Conservation (phyloP, 2,113 vertebrate genomes). For the Phaethornis superciliosus region DNA sequence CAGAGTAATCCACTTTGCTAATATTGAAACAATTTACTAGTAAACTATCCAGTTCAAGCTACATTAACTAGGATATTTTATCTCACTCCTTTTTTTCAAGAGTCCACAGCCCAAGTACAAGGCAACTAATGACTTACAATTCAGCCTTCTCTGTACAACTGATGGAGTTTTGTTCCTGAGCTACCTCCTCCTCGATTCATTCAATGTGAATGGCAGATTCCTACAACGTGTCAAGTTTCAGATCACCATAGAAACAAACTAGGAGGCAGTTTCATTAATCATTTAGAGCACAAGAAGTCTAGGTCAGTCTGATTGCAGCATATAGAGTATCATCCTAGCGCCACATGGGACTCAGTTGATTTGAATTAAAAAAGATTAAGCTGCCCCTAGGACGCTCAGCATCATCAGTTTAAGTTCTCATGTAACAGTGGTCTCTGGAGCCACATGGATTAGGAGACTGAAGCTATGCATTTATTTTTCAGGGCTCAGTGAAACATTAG, state of each 20-base stretch:
- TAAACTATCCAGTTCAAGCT: conserved; percentile 37
- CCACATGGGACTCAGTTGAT: conserved; percentile 92
- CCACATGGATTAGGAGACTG: conserved; percentile 99
- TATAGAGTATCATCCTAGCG: conserved; percentile 98
- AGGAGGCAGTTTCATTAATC: conserved; percentile 99
- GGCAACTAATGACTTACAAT: conserved; percentile 61
- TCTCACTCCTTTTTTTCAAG: conserved; percentile 27
- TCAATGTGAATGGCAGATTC: conserved; percentile 92
- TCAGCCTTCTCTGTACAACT: conserved; percentile 39
- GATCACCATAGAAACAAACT: conserved; percentile 96
- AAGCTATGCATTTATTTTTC: conserved; percentile 97
- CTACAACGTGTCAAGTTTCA: conserved; percentile 95
- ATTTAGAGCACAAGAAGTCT: conserved; percentile 98
- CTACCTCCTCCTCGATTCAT: conserved; percentile 74
- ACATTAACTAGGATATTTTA: conserved; percentile 35
- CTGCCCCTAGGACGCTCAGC: conserved; percentile 87
- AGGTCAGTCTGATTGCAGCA: conserved; percentile 99
- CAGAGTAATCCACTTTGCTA: neutral
- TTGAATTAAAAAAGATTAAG: conserved; percentile 96
- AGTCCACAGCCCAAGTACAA: conserved; percentile 41
- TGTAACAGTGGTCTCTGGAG: conserved; percentile 97
- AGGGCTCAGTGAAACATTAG: conserved; percentile 94
- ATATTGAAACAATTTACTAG: conserved; percentile 31
- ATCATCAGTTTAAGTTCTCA: conserved; percentile 93
- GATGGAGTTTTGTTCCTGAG: conserved; percentile 62